Percentiles rank a stretch among this genome's conserved stretches.
These are phyloP conservation scores for Orussus abietinus DNA, from an alignment of 1,140 invertebrate genomes.

Conservation along the genomic window DNA sequence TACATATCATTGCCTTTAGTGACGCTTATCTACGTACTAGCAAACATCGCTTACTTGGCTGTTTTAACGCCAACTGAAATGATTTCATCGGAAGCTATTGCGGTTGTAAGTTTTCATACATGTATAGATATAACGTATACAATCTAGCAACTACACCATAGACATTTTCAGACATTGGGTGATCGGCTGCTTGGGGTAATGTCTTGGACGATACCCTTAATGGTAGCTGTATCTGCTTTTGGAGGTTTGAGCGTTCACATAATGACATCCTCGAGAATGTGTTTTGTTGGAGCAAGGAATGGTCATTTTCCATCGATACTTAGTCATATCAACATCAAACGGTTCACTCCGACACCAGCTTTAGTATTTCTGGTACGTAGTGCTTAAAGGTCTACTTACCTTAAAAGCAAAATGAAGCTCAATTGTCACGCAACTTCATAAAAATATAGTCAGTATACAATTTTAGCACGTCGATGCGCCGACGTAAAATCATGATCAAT, in stretches of 20 bases:
- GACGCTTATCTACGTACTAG: constrained; percentile 86
- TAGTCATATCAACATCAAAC: constrained; percentile 78
- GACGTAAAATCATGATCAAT: too few species aligned
- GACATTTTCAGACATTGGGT: constrained; percentile 70
- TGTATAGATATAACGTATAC: constrained; percentile 6
- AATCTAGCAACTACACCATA: neutral
- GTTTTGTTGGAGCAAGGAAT: constrained; percentile 86
- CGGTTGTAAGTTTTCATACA: constrained; percentile 75
- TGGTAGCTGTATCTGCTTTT: constrained; percentile 82
- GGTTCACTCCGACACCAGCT: constrained; percentile 80
- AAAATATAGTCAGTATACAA: too few species aligned
- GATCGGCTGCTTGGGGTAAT: constrained; percentile 67
- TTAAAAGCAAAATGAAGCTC: too few species aligned
- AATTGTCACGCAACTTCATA: too few species aligned
- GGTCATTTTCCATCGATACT: constrained; percentile 83
- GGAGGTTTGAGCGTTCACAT: constrained; percentile 86
- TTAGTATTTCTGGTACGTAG: constrained; percentile 76
- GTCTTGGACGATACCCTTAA: constrained; percentile 76
- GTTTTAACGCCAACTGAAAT: constrained; percentile 82
- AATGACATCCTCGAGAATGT: constrained; percentile 85
- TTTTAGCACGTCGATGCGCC: too few species aligned
- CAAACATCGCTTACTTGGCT: constrained; percentile 91
- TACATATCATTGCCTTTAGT: constrained; percentile 89
- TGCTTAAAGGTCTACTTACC: neutral
- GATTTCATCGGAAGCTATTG: constrained; percentile 84